A percentile compares a stretch with the other conserved stretches of the same genome.
These are phyloP conservation scores for Loris lydekkerianus DNA, from an alignment of 2,797 vertebrate genomes.

Conservation along the genomic window DNA sequence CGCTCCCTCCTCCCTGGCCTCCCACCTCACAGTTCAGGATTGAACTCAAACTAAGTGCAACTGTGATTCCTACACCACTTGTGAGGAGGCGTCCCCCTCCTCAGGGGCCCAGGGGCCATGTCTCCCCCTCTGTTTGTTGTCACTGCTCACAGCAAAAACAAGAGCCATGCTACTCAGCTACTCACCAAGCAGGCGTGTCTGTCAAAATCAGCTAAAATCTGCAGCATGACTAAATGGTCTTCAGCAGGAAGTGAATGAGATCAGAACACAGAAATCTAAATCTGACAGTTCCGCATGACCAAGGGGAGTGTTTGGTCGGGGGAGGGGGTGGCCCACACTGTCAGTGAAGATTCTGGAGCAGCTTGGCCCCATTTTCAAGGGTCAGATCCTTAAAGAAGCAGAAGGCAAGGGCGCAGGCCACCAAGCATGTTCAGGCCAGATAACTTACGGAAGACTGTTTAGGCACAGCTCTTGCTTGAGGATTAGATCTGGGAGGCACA, in stretches of 20 bases:
- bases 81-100: not conserved
- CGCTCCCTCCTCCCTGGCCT: not conserved
- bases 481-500: not conserved
- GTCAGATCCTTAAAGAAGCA: not conserved
- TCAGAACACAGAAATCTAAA: not conserved
- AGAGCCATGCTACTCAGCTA: not conserved
- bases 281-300: not conserved
- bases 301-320: not conserved
- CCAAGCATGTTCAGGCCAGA: not conserved
- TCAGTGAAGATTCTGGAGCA: not conserved
- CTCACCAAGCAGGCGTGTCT: not conserved
- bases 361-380: not conserved
- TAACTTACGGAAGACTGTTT: not conserved
- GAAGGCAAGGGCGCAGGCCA: not conserved
- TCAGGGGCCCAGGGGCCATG: not conserved
- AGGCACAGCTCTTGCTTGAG: not conserved
- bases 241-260: not conserved
- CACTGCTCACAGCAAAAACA: not conserved
- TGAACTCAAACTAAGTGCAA: not conserved
- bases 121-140: not conserved
- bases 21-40: not conserved
- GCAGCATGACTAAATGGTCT: not conserved
- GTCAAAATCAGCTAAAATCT: not conserved
- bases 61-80: not conserved
- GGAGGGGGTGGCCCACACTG: no score